Base-by-base conservation (phyloP, 2,797 vertebrate genomes). In the Acanthurus tractus region DNA sequence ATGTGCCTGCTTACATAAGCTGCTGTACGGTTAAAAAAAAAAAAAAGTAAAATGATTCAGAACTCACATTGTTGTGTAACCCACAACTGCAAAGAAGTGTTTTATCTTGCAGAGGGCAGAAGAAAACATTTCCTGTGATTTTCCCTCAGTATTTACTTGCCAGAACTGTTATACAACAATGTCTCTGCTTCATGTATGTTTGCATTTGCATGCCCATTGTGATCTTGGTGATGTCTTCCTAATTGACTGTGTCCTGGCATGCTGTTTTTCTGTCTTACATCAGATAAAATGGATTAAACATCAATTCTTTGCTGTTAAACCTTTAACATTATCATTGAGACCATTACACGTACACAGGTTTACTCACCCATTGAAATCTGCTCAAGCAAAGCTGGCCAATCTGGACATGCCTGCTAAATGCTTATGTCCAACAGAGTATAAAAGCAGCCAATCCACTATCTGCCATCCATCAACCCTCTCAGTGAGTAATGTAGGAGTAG, bases 1-100 rank as follows among this genome's bases (percentile, higher is more conserved):
- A 68, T 61, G 52, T 57, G 74, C 38, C 15, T 48, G 1, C 61
- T 88, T 82, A 82, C 53, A 74, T 73, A 82, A 87, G 22, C 2
- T 54, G 65, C 20, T 36, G 44, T 34, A 2, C 8, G 7, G 29
- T 34, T 29, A 53, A 25, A 55, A 17, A 25, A 42, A 63, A 42
- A 56, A 36, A 49, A 46, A 42, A 44, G 12, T 8, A 36, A 10
- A 40, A 40, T 11, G 8, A 40, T 3, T 44, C 55, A 57, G 8
- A 42, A 22, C 25, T 72, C 23, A 18, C 7, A 11, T 54, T 65
- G 22, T 58, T 12, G 18, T 53, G 44, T 73, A 50, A 74, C 74
- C 73, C 42, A 7, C 50, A 0, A 50, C 34, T 45, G 9, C 40
- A 49, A 57, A 55, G 0, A 55, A 38, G 54, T 57, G 22, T 77